Evolutionary conservation across 2,797 vertebrate species (phyloP), one percentile per base, ranked within the genome.

Genomic region (Bovichtus diacanthus): DNA sequence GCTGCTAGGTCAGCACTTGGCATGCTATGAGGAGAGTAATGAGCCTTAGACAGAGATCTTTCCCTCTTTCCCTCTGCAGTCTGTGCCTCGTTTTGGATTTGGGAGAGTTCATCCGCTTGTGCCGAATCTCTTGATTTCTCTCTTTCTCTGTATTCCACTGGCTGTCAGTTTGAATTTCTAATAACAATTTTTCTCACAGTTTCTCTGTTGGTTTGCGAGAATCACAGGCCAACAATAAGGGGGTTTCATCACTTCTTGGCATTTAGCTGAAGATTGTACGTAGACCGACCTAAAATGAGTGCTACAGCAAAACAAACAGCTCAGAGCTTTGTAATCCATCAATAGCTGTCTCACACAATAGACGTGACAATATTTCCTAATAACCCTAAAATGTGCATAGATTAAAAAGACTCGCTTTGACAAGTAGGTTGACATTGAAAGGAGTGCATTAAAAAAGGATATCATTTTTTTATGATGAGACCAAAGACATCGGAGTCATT

Each of bases 1-100:
- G 76, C 69, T 92, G 92, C 92, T 90, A 25, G 89, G 87, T 94
- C 93, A 93, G 92, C 90, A 90, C 85, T 92, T 91, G 89, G 86
- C 88, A 58, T 83, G 85, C 81, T 77, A 73, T 78, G 77, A 86
- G 70, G 82, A 80, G 76, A 86, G 89, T 91, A 93, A 93, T 93
- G 92, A 92, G 88, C 86, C 93, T 91, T 73, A 18, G 80, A 89
- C 76, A 80, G 60, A 87, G 64, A 80, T 78, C 78, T 78, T 75
- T 66, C 61, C 74, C 63, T 72, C 49, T 67, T 54, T 68, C 51
- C 69, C 61, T 77, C 61, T 65, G 64, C 79, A 76, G 81, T 80
- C 75, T 88, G 74, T 80, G 59, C 60, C 73, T 83, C 71, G 58
- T 84, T 88, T 83, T 87, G 70, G 66, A 66, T 79, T 80, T 82